A percentile compares a stretch with the other conserved stretches of the same genome.
Conservation (phyloP, 2,113 vertebrate species). For the Actenoides lindsayi region DNA sequence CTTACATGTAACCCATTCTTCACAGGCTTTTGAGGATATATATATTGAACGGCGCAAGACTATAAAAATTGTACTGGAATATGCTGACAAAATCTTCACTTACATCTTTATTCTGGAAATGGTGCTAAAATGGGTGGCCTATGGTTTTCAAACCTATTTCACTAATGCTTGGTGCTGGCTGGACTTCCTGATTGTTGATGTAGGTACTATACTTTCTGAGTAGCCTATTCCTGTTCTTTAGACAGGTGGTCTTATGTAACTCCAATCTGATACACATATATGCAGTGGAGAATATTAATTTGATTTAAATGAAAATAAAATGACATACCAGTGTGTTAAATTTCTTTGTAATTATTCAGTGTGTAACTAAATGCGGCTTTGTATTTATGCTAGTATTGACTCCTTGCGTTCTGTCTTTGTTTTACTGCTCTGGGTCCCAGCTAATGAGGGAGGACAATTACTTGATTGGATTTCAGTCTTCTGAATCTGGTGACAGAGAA, state of each 20-base stretch:
- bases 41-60: slow-evolving; percentile 86
- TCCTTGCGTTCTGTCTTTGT: not conserved
- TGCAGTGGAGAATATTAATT: not conserved
- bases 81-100: slow-evolving; percentile 96
- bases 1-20: not conserved
- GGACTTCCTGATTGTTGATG: slow-evolving; percentile 97
- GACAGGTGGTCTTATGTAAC: not conserved
- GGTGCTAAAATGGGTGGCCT: slow-evolving; percentile 97
- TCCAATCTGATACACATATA: not conserved
- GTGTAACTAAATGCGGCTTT: not conserved
- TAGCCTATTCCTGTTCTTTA: not conserved
- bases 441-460: not conserved
- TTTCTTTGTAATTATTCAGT: not conserved
- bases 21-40: slow-evolving; percentile 95
- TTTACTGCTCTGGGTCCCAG: not conserved
- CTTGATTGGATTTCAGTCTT: not conserved
- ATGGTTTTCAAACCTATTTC: slow-evolving; percentile 96
- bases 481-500: not conserved
- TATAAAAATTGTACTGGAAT: slow-evolving; percentile 89
- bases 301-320: not conserved
- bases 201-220: slow-evolving; percentile 76
- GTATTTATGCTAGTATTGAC: not conserved
- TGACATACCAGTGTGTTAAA: not conserved
- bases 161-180: slow-evolving; percentile 99
- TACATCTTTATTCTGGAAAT: slow-evolving; percentile 97